These are phyloP conservation scores for Chrysemys picta DNA, from an alignment of 2,113 vertebrate species.

Conservation along the genomic window DNA sequence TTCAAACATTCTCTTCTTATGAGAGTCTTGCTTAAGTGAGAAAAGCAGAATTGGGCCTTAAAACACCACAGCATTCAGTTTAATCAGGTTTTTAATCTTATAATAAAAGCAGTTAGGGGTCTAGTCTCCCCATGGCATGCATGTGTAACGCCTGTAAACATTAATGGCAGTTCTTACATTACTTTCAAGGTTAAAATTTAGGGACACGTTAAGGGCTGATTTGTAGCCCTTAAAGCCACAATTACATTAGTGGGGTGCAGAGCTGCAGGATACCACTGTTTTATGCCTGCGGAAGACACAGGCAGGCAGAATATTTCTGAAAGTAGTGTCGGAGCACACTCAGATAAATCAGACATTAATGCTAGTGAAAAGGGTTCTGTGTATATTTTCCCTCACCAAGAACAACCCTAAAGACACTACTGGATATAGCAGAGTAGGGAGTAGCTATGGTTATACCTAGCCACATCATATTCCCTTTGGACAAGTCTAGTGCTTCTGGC, in stretches of 20 bases:
- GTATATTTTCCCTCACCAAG: not conserved
- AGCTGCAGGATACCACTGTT: not conserved
- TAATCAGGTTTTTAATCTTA: conserved; percentile 50
- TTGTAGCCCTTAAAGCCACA: not conserved
- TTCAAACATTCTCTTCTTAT: conserved; percentile 45
- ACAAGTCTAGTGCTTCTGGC: not conserved
- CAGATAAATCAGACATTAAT: not conserved
- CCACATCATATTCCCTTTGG: not conserved
- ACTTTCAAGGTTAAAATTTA: conserved; percentile 50
- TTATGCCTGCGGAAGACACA: not conserved
- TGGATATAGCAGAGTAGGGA: not conserved
- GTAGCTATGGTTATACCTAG: not conserved
- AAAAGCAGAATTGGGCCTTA: not conserved
- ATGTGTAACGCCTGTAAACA: conserved; percentile 40
- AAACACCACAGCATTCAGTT: conserved; percentile 26
- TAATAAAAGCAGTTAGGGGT: conserved; percentile 41
- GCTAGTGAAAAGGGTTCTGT: not conserved
- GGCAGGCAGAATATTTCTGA: not conserved
- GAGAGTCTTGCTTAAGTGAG: conserved; percentile 40
- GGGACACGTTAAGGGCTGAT: not conserved
- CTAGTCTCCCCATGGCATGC: conserved; percentile 2
- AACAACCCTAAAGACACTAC: not conserved
- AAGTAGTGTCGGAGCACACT: not conserved
- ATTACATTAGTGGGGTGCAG: not conserved
- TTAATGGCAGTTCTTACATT: conserved; percentile 13